Base-by-base conservation (phyloP, 2,888 invertebrate species). In the Bembecia ichneumoniformis region DNA sequence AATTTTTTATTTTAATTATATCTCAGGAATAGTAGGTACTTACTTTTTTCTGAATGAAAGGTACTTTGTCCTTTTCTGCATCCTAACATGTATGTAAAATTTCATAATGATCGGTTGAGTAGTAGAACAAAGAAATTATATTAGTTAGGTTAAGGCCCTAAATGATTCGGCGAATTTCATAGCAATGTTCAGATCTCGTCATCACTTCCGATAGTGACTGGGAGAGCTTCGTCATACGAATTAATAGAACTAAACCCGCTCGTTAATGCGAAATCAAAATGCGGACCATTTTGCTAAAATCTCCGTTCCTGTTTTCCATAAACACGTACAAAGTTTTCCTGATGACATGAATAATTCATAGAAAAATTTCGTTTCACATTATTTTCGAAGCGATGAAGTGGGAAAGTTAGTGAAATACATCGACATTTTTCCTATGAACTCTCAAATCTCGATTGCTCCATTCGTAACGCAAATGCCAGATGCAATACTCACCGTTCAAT, bases 151-250 rank as follows among this genome's bases (percentile, higher is more conserved):
- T 20, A 2, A 5, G 7, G 7, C 20, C 20, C 7, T 7, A 20
- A 20, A 20, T 28, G 28, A 9, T 28, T 14, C 47, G 53, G 55
- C 66, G 66, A 71, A 44, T 71, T 71, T 74, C 71, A 74, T 68
- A 77, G 75, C 78, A 82, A 82, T 81, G 77, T 63, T 64, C 55
- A 58, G 63, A 76, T 76, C 78, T 79, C 74, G 74, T 75, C 67
- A 58, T 54, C 56, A 71, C 72, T 80, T 83, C 82, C 82, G 82
- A 40, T 40, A 13, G 13, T 14, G 40, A 14, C 14, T 14, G 5
- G 40, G 13, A 13, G n/a, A 13, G 13, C 11, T 14, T n/a, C 40
- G 40, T 40, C 13, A 40, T 13, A 7, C 40, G 13, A 40, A 7
- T n/a, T 40, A 14, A 40, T 40, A 40, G 4, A 40, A 14, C 5